Conservation (phyloP, 2,888 invertebrate species). For the Sicus ferrugineus region DNA sequence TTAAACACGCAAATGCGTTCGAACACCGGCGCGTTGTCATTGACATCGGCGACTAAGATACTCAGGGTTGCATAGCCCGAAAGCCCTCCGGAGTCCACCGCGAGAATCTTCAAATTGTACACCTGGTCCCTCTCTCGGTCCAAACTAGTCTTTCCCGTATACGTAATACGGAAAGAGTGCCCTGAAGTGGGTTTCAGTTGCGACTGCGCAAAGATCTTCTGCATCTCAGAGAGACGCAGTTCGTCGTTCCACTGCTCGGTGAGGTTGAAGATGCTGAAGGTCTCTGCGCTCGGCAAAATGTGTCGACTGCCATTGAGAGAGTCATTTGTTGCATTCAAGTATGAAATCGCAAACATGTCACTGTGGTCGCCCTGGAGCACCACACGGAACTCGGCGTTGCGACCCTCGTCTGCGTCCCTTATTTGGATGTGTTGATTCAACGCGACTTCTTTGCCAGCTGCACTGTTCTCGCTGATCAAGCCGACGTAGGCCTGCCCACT, state of each 20-base stretch:
- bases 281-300: slow-evolving; percentile 52
- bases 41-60: slow-evolving; percentile 78
- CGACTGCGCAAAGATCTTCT: slow-evolving; percentile 58
- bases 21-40: slow-evolving; percentile 80
- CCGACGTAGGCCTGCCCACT: slow-evolving; percentile 77
- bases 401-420: slow-evolving; percentile 75
- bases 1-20: slow-evolving; percentile 75
- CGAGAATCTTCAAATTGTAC: slow-evolving; percentile 76
- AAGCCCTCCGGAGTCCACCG: slow-evolving; percentile 79
- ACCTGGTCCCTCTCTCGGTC: slow-evolving; percentile 77
- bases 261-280: slow-evolving; percentile 59
- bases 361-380: slow-evolving; percentile 78
- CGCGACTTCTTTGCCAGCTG: slow-evolving; percentile 73
- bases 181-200: slow-evolving; percentile 53
- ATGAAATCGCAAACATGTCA: slow-evolving; percentile 70
- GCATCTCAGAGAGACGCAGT: slow-evolving; percentile 60
- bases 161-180: slow-evolving; percentile 58
- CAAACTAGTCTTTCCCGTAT: slow-evolving; percentile 65
- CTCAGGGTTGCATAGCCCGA: slow-evolving; percentile 77
- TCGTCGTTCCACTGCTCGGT: slow-evolving; percentile 63
- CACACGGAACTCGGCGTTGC: slow-evolving; percentile 75
- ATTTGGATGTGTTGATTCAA: slow-evolving; percentile 75
- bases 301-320: slow-evolving; percentile 42
- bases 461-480: slow-evolving; percentile 79
- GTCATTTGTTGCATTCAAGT: slow-evolving; percentile 68